These are phyloP conservation scores for Boulengeromyrus knoepffleri DNA, from an alignment of 2,113 vertebrate species.

Conservation along the genomic window DNA sequence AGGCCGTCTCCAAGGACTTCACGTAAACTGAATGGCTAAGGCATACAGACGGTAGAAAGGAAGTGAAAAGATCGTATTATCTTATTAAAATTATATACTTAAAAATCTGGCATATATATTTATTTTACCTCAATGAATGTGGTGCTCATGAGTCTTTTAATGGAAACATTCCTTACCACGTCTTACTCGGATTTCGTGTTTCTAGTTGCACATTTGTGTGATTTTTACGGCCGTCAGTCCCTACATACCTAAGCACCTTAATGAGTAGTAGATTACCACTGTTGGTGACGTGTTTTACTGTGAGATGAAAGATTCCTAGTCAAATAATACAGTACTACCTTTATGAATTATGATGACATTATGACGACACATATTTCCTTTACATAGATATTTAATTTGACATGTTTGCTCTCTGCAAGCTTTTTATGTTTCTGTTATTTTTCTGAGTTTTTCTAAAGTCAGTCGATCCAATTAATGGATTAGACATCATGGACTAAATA, in stretches of 20 bases:
- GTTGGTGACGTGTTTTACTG: slow-evolving; percentile 7
- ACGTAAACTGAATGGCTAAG: slow-evolving; percentile 48
- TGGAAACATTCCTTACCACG: neutral
- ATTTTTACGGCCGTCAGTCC: neutral
- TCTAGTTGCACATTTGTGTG: neutral
- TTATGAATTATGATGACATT: neutral
- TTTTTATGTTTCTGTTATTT: neutral
- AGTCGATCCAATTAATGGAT: neutral
- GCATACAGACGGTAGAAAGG: too few relatives aligned
- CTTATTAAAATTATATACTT: neutral
- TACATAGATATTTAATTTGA: neutral
- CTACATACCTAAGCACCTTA: neutral
- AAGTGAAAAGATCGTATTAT: neutral
- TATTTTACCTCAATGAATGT: neutral
- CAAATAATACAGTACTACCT: neutral
- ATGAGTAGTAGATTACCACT: neutral
- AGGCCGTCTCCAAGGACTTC: slow-evolving; percentile 85
- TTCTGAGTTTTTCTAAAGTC: neutral
- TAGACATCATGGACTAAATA: neutral
- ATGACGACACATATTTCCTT: neutral
- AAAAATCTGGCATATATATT: neutral
- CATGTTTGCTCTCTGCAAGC: neutral
- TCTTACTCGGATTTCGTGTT: neutral
- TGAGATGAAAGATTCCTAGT: neutral
- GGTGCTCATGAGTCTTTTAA: neutral